phyloP scores from a whole-genome alignment of 2,888 invertebrate species.

The Crossocerus cetratus region DNA sequence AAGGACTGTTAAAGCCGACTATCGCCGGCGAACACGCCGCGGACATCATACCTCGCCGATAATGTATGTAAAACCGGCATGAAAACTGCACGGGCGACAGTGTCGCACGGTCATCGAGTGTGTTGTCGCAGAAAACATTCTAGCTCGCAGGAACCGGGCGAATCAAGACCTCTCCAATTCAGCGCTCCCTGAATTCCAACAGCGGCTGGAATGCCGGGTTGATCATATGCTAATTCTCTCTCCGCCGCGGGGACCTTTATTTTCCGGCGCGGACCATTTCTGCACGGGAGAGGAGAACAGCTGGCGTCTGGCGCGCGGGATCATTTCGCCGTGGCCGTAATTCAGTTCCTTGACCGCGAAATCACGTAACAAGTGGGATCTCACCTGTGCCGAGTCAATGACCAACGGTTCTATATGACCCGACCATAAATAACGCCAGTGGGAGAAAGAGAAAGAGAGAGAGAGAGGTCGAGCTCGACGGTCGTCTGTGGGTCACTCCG shows the following conservation, averaged over 20 bases:
- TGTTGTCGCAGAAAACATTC: no score
- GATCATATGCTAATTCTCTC: not conserved
- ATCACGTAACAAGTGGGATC: constrained; percentile 21
- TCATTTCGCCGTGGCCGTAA: constrained; percentile 20
- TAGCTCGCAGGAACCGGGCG: no score
- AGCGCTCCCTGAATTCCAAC: no score
- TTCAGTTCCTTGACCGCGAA: constrained; percentile 41
- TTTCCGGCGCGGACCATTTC: not conserved
- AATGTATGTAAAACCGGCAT: no score
- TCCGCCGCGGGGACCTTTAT: no score
- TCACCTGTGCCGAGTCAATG: constrained; percentile 27
- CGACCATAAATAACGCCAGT: not conserved
- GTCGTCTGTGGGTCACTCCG: no score
- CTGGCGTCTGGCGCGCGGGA: not conserved
- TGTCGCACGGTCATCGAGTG: no score
- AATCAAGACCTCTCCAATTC: no score
- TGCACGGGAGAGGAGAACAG: not conserved
- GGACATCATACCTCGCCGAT: no score
- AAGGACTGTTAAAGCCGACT: constrained; percentile 22
- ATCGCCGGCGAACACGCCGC: not conserved
- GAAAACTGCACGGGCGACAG: no score
- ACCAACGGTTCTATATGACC: constrained; percentile 29
- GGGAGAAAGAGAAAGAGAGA: not conserved
- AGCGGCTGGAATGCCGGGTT: no score
- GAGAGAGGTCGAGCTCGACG: no score